These are phyloP conservation scores for Gnatocerus cornutus DNA, from an alignment of 2,888 invertebrate genomes.

Conservation along the genomic window DNA sequence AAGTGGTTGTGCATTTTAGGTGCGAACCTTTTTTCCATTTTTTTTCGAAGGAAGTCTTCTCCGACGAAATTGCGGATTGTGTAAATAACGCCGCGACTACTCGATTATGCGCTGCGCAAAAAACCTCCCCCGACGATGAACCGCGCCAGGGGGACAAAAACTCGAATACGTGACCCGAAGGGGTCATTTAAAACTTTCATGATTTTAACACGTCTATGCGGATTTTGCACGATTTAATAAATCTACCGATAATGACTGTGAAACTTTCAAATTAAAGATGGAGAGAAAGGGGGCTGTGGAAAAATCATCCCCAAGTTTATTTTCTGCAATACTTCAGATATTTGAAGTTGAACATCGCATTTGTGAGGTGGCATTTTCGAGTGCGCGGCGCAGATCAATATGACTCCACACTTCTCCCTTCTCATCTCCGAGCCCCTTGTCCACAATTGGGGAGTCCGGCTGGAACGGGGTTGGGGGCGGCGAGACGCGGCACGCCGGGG, in stretches of 20 bases:
- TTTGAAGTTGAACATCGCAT: conserved; percentile 54
- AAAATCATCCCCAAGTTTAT: conserved; percentile 44
- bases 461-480: conserved; percentile 42
- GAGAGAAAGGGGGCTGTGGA: background rate
- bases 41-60: conserved; percentile 6
- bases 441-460: conserved; percentile 50
- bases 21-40: conserved; percentile 1
- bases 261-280: conserved; percentile 6
- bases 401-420: conserved; percentile 57
- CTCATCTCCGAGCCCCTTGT: conserved; percentile 54
- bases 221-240: conserved; percentile 6
- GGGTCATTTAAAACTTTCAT: conserved; percentile 32
- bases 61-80: conserved; percentile 35
- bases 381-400: conserved; percentile 65
- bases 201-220: conserved; percentile 1
- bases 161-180: conserved; percentile 29
- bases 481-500: conserved; percentile 40
- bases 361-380: conserved; percentile 51
- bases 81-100: conserved; percentile 36
- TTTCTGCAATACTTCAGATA: conserved; percentile 57
- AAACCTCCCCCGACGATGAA: conserved; percentile 16
- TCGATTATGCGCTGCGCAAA: conserved; percentile 34
- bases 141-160: conserved; percentile 12
- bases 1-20: conserved; percentile 34
- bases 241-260: conserved; percentile 1